Evolutionary conservation across 2,113 vertebrate species (phyloP).

Genomic region (Phodopus roborovskii): DNA sequence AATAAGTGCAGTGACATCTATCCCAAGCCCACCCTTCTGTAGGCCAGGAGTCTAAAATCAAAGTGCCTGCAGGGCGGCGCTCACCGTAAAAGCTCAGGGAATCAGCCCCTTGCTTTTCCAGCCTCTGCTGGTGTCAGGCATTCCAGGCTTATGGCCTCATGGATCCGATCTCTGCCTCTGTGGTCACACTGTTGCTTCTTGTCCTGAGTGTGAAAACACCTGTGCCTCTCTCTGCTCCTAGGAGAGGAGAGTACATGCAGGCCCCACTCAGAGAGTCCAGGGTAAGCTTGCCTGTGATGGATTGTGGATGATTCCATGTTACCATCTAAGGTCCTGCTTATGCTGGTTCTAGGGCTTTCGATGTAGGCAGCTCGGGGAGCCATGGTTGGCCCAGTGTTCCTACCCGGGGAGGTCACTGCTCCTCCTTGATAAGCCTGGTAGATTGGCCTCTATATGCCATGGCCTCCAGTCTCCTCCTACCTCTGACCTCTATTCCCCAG

Average conservation of each 20-base stretch:
- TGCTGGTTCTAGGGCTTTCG: neutral
- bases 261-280: neutral
- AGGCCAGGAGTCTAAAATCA: neutral
- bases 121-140: neutral
- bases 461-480: neutral
- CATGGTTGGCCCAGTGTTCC: neutral
- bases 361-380: neutral
- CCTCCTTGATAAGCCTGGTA: neutral
- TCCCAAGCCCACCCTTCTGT: neutral
- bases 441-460: neutral
- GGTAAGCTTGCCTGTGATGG: neutral
- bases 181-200: neutral
- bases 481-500: neutral
- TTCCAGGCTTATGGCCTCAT: neutral
- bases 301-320: no score
- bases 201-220: neutral
- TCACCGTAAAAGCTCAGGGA: neutral
- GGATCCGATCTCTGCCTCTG: neutral
- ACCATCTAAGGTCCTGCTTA: neutral
- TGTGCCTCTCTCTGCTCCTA: neutral
- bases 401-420: neutral
- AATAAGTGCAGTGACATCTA: neutral
- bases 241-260: neutral
- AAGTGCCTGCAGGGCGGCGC: fast-evolving
- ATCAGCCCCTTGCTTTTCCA: neutral